Base-by-base conservation (phyloP, 1,140 invertebrate species). In the Pogonomyrmex californicus region DNA sequence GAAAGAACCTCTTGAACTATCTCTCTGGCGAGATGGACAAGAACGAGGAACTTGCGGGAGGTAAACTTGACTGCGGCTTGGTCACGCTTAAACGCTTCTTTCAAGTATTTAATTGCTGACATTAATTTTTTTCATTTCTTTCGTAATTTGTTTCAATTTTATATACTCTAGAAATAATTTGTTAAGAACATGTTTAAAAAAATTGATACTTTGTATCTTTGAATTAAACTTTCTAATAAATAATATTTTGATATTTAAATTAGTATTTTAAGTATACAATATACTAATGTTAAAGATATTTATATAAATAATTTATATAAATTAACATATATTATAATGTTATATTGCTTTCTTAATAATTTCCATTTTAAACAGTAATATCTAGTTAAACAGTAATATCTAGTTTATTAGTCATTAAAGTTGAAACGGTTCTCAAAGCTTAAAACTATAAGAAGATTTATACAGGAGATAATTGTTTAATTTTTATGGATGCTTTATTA, bases 1-100 rank as follows among this genome's bases (percentile, higher is more conserved):
- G 71, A 75, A 30, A 56, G 78, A 23, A 87, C 73, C 78, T 87
- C 65, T 86, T 77, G 87, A 77, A 77, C 70, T 62, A 68, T 75
- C 23, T 62, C 23, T 63, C 23, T 44, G 49, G 33, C 23, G 78
- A 70, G 78, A 81, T 81, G 49, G 49, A 81, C 78, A 36, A 79
- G 77, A 62, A 82, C 54, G 58, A 56, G 58, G 63, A 83, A 78
- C 30, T 81, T 38, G 58, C 58, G 60, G 56, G 47, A 70, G 36
- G 81, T 71, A 68, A 49, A n/a, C 33, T 62, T 54, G 38, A 51
- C 44, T 54, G 62, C 62, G 62, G 6, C 63, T 87, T 65, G 30
- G n/a, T 23, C 36, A 33, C 51, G 3, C 47, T n/a, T 44, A 49
- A 44, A 47, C 1, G 51, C n/a, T 73, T 47, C 47, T 60, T 83